A percentile compares a stretch with the other conserved stretches of the same genome.
Conservation (phyloP, 2,888 invertebrate species). For the Physocephala rufipes region DNA sequence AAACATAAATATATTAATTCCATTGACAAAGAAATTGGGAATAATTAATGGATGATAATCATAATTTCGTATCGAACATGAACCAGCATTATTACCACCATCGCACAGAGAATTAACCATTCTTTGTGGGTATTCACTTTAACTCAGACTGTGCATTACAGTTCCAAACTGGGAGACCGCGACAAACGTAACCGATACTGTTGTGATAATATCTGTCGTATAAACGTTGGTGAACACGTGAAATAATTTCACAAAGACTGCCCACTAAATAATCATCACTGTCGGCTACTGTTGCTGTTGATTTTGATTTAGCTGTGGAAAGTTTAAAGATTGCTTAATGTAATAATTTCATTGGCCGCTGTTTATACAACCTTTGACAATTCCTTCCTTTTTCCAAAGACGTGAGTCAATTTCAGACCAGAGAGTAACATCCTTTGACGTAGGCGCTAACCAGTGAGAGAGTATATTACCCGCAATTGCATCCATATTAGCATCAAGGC, state of each 20-base stretch:
- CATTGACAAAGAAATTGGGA: not conserved
- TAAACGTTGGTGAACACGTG: constrained; percentile 53
- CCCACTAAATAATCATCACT: constrained; percentile 51
- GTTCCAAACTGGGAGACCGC: constrained; percentile 60
- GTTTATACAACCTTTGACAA: constrained; percentile 51
- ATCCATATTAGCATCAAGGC: constrained; percentile 68
- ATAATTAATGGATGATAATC: not conserved
- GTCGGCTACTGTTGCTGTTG: constrained; percentile 33
- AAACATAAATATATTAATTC: not conserved
- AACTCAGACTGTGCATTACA: constrained; percentile 51
- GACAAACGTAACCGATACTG: constrained; percentile 56
- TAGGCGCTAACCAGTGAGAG: constrained; percentile 66
- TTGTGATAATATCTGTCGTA: constrained; percentile 55
- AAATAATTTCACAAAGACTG: constrained; percentile 53
- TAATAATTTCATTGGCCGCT: constrained; percentile 1
- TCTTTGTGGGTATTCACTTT: constrained; percentile 34
- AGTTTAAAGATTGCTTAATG: not conserved
- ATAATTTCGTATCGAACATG: no score
- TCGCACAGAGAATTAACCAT: not conserved
- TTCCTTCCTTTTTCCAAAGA: constrained; percentile 64
- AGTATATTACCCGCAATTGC: constrained; percentile 66
- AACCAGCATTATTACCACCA: not conserved
- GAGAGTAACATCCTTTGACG: constrained; percentile 57
- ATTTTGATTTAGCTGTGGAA: constrained; percentile 3
- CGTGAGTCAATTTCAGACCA: constrained; percentile 67